Base-by-base conservation (phyloP, 1,140 invertebrate species). In the Drosophila parvula region DNA sequence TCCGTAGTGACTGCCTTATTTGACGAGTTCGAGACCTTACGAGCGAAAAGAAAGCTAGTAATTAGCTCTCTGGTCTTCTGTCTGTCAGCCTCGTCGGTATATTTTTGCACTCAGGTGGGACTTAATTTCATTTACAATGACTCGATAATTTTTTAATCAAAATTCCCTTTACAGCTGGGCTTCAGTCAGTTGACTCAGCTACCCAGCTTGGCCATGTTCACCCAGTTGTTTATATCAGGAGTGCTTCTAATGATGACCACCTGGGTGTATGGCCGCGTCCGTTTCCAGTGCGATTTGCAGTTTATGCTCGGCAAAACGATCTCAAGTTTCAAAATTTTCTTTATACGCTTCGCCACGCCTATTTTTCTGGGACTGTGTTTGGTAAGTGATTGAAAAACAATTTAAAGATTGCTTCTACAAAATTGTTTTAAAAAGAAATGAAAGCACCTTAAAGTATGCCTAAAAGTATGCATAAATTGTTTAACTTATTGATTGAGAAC, bases 301-400 rank as follows among this genome's bases (percentile, higher is more conserved):
- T 95, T 96, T 79, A 98, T 97, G 97, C 94, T 96, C 6, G 95
- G 96, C 12, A 93, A 94, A 81, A 94, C 95, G 76, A 94, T 97
- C 10, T 94, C 91, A 79, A 92, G 64, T 63, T 64, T 89, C 16
- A 92, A 89, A 63, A 90, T 92, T 22, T 86, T 79, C 53, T 53
- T 81, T 8, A 81, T 92, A 71, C 80, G 91, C 44, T 90, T 92
- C 38, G 38, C 75, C 43, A 90, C 90, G n/a, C 91, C 91, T 9
- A 62, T 81, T 18, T 82, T 90, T 69, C 28, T 92, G 16, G 65
- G 59, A 7, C 12, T 90, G 0, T 78, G 65, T 28, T 12, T 91
- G 79, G 90, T 91, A 45, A 61, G 63, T 22, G 8, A 38, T 10
- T 14, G 12, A 36, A 36, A 36, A 22, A 22, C 22, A 22, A 22